phyloP scores from a whole-genome alignment of 2,797 vertebrate genomes.

The Cheirogaleus major region DNA sequence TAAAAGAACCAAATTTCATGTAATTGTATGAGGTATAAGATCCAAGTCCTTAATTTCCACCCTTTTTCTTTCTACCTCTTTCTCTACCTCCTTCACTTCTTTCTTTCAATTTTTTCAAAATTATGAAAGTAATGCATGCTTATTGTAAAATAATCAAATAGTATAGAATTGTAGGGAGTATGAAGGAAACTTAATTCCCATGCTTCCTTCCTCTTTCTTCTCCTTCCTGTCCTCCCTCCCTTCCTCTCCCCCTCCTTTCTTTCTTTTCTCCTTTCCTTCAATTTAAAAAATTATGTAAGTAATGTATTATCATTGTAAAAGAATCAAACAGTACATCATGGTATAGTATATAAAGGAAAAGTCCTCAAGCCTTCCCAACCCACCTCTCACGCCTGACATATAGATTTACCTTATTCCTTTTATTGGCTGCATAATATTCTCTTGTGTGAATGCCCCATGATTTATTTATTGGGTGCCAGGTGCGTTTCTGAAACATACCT shows the following conservation, averaged over 20 bases:
- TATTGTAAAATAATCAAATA: background rate
- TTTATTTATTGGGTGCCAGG: slow-evolving; percentile 61
- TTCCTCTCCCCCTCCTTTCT: background rate
- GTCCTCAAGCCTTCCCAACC: background rate
- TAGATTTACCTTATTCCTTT: slow-evolving; percentile 49
- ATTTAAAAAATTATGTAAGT: background rate
- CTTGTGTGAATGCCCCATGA: background rate
- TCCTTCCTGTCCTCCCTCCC: background rate
- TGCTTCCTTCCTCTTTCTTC: background rate
- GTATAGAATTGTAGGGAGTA: background rate
- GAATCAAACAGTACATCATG: background rate
- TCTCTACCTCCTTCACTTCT: background rate
- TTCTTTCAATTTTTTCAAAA: background rate
- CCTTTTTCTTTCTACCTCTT: background rate
- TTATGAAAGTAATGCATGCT: slow-evolving; percentile 2
- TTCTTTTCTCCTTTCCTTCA: background rate
- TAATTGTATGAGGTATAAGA: background rate
- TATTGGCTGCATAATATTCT: slow-evolving; percentile 68
- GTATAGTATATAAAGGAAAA: background rate
- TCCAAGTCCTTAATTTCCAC: background rate
- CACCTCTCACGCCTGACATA: background rate
- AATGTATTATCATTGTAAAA: background rate
- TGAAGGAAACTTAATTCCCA: background rate
- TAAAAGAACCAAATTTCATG: background rate
- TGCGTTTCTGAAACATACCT: slow-evolving; percentile 72